A percentile compares a stretch with the other conserved stretches of the same genome.
Evolutionary conservation across 2,113 vertebrate species (phyloP).

Genomic region (Baryphthengus martii): DNA sequence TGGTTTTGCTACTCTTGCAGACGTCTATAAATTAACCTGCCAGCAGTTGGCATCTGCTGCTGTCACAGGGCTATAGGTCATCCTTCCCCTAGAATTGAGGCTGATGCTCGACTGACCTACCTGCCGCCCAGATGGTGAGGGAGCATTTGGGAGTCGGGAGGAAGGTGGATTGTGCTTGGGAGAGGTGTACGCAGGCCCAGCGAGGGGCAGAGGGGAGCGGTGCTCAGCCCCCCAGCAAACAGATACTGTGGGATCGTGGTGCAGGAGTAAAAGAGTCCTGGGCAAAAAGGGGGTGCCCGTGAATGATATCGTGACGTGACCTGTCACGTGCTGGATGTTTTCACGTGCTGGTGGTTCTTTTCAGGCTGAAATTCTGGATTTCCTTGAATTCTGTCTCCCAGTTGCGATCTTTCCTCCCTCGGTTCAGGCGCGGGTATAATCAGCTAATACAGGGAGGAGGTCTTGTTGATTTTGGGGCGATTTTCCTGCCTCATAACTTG

Average conservation of each 20-base stretch:
- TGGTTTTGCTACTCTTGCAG: conserved; percentile 24
- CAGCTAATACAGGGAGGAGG: background rate
- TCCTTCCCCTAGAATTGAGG: background rate
- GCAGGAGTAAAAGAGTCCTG: background rate
- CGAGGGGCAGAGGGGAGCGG: background rate
- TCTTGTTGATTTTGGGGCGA: background rate
- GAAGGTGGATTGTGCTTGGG: background rate
- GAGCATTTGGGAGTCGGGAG: background rate
- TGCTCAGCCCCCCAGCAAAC: background rate
- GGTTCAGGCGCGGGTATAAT: background rate
- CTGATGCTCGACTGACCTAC: background rate
- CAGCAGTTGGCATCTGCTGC: conserved; percentile 33
- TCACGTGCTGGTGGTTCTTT: background rate
- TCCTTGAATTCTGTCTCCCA: background rate
- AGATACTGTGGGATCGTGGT: accelerated
- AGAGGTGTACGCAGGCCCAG: background rate
- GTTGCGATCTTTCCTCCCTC: background rate
- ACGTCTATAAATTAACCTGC: conserved; percentile 13
- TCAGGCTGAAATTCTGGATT: background rate
- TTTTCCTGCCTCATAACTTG: background rate
- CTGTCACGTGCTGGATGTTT: background rate
- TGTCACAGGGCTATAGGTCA: conserved; percentile 15
- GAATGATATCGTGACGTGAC: background rate
- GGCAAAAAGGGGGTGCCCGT: background rate
- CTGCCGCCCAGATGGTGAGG: background rate